These are phyloP conservation scores for Ranitomeya variabilis DNA, from an alignment of 2,113 vertebrate genomes.

Conservation along the genomic window DNA sequence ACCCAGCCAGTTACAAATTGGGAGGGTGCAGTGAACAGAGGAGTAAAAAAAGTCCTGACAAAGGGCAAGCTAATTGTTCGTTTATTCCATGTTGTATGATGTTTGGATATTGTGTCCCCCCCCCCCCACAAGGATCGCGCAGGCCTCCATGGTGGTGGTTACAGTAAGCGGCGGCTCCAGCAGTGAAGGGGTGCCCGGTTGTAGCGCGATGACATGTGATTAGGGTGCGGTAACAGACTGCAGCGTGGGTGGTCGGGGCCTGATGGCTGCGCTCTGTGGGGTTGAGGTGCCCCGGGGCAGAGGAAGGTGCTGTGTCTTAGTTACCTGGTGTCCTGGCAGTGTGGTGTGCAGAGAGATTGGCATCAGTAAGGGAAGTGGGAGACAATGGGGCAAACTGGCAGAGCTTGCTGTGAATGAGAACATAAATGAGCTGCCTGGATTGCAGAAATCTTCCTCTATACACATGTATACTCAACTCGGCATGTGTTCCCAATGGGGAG, in stretches of 20 bases:
- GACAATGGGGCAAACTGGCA: neutral
- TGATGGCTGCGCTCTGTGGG: neutral
- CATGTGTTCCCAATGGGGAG: too few species aligned
- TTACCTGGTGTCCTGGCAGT: neutral
- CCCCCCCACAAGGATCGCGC: neutral
- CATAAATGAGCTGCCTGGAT: neutral
- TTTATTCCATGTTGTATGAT: conserved; percentile 36
- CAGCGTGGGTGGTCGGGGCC: conserved; percentile 41
- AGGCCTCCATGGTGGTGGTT: neutral
- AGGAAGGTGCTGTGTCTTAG: neutral
- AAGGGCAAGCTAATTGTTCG: conserved; percentile 54
- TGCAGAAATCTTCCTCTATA: too few species aligned
- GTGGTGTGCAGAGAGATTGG: neutral
- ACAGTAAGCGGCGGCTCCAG: neutral
- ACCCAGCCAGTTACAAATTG: conserved; percentile 76
- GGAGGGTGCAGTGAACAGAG: conserved; percentile 64
- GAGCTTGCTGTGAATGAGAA: too few species aligned
- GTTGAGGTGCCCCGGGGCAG: neutral
- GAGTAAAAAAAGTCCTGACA: conserved; percentile 30
- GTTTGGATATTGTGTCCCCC: neutral
- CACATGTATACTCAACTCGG: too few species aligned
- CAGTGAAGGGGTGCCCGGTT: conserved; percentile 4
- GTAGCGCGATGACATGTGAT: neutral
- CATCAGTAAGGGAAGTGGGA: neutral
- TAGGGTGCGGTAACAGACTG: neutral